These are phyloP conservation scores for Mycteria americana DNA, from an alignment of 2,797 vertebrate genomes.

Conservation along the genomic window DNA sequence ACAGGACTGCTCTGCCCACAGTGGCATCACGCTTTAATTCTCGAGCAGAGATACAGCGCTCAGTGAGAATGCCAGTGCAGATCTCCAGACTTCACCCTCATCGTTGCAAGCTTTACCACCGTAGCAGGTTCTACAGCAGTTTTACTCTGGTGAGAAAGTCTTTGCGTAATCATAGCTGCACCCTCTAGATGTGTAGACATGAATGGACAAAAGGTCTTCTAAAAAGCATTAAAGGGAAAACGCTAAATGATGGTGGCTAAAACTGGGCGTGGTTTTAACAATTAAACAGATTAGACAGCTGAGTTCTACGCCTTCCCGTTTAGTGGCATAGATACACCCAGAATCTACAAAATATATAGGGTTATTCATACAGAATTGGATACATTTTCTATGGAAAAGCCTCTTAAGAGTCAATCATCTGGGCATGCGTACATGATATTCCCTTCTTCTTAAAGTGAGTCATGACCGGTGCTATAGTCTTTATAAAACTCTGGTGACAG, in stretches of 20 bases:
- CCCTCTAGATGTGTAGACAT: background rate
- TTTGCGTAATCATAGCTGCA: background rate
- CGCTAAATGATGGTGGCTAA: background rate
- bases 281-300: background rate
- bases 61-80: too few relatives aligned
- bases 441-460: background rate
- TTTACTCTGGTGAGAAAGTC: background rate
- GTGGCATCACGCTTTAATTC: rapidly evolving
- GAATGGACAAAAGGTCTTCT: background rate
- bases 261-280: background rate
- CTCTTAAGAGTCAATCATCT: background rate
- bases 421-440: background rate
- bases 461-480: rapidly evolving
- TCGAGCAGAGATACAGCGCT: background rate
- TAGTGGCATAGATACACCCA: background rate
- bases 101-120: background rate
- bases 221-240: background rate
- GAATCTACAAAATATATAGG: too few relatives aligned
- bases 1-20: background rate
- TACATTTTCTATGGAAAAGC: background rate
- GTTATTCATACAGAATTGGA: background rate
- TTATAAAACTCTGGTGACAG: background rate
- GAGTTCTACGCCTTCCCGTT: background rate
- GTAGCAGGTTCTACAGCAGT: background rate
- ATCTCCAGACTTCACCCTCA: background rate